Evolutionary conservation across 1,140 invertebrate species (phyloP).

Genomic region (Drosophila paulistorum): DNA sequence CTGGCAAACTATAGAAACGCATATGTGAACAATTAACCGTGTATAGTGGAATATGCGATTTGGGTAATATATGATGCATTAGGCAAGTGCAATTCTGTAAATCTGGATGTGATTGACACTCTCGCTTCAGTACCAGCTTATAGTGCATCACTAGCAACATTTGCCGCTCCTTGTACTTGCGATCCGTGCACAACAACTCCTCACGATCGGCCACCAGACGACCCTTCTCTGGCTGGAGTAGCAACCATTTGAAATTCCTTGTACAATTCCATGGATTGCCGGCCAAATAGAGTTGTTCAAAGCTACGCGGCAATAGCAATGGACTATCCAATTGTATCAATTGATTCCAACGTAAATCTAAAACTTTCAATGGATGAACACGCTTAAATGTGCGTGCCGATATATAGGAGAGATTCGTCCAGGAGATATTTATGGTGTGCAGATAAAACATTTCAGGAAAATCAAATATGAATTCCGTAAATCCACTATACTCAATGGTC

Average conservation of each 20-base stretch:
- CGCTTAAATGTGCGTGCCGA: constrained; percentile 78
- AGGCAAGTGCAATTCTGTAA: constrained; percentile 69
- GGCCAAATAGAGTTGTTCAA: constrained; percentile 82
- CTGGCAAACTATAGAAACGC: constrained; percentile 58
- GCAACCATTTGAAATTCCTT: constrained; percentile 84
- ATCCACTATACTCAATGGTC: constrained; percentile 80
- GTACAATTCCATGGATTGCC: constrained; percentile 86
- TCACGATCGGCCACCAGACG: constrained; percentile 84
- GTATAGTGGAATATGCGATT: constrained; percentile 84
- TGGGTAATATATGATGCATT: constrained; percentile 68
- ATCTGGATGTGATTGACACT: constrained; percentile 67
- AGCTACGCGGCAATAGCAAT: constrained; percentile 67
- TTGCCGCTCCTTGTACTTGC: constrained; percentile 84
- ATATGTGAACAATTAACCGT: constrained; percentile 77
- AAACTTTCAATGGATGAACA: constrained; percentile 67
- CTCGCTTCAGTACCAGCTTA: constrained; percentile 83
- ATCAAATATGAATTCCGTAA: constrained; percentile 72
- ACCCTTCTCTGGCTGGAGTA: constrained; percentile 81
- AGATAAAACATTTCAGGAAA: constrained; percentile 82
- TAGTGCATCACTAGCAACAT: constrained; percentile 85
- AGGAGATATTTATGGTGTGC: constrained; percentile 83
- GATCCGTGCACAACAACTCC: constrained; percentile 83
- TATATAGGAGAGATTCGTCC: constrained; percentile 82
- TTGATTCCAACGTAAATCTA: constrained; percentile 84
- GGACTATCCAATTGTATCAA: constrained; percentile 80